Evolutionary conservation across 30 jellyfish, hydroid and myxozoan species (phyloP).

Genomic region (Cassiopea xamachana): DNA sequence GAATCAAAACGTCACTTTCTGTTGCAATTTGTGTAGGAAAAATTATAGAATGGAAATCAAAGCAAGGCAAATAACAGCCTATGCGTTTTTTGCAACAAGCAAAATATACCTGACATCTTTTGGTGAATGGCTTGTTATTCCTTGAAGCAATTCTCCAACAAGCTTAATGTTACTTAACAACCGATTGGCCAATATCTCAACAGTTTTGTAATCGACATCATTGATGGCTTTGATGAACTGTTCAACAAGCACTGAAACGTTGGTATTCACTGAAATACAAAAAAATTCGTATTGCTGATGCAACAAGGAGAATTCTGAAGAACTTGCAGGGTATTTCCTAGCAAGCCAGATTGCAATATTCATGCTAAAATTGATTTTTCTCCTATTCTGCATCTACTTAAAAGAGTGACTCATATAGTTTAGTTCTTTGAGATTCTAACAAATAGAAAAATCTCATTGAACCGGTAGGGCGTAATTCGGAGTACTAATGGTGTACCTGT

Average conservation of each 20-base stretch:
- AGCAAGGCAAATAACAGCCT: not conserved
- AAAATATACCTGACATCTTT: not conserved
- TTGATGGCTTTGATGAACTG: constrained; percentile 39
- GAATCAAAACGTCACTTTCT: too few species aligned
- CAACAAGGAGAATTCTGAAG: too few species aligned
- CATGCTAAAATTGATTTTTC: too few species aligned
- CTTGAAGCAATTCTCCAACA: constrained; percentile 52
- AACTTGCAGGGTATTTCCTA: too few species aligned
- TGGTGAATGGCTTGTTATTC: constrained; percentile 1
- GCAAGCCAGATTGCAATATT: too few species aligned
- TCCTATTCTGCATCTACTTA: too few species aligned
- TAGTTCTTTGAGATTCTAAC: too few species aligned
- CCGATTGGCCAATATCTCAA: constrained; percentile 54
- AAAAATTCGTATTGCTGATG: not conserved
- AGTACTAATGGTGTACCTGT: too few species aligned
- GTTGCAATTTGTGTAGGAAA: too few species aligned
- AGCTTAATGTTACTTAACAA: constrained; percentile 28
- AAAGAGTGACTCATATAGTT: too few species aligned
- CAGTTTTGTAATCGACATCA: constrained; percentile 46
- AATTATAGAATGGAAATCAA: not conserved
- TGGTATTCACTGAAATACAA: not conserved
- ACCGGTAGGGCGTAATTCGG: too few species aligned
- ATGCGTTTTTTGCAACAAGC: not conserved
- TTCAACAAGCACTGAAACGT: not conserved
- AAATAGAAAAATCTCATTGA: too few species aligned